Evolutionary conservation across 2,888 invertebrate genomes (phyloP), one percentile per base, ranked within the genome.

Genomic region (Drosophila prostipennis): DNA sequence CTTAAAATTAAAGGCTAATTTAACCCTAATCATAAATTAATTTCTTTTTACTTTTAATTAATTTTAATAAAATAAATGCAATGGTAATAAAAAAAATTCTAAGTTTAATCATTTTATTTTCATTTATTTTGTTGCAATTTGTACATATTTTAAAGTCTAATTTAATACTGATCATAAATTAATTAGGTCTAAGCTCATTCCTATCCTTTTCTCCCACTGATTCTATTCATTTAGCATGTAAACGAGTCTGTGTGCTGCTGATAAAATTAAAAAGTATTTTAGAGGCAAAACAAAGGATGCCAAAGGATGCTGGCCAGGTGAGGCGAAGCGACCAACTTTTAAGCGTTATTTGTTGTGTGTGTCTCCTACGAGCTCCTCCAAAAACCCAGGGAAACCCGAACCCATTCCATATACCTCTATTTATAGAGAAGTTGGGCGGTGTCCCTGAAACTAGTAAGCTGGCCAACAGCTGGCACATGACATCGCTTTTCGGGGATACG

Each of bases 221-320:
- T 51, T 36, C 39, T 43, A 60, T 60, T 80, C 77, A 87, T 80
- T 87, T 82, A 61, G 75, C 71, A 82, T 80, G 76, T 77, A 73
- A 80, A 64, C 72, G 70, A 69, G 77, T 72, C 68, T 46, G 75
- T 72, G 72, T 73, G 77, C 74, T 69, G 78, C 77, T 84, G 78
- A 82, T 87, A 82, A 87, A 86, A 86, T 86, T 87, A 88, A 88
- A 87, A 87, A 86, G 77, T 74, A 84, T 84, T 88, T 88, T 84
- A 70, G 76, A 72, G 69, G 53, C 56, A 67, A 70, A 72, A 77
- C 78, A 80, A 80, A 59, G 51, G 54, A 52, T 19, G 42, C 11
- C 5, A n/a, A 34, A 34, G 34, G 34, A 34, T 16, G 46, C 36
- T 32, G 63, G 43, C 55, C 53, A 70, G 45, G 72, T 65, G 65